phyloP scores from a whole-genome alignment of 2,113 vertebrate genomes.

The Macquaria australasica region DNA sequence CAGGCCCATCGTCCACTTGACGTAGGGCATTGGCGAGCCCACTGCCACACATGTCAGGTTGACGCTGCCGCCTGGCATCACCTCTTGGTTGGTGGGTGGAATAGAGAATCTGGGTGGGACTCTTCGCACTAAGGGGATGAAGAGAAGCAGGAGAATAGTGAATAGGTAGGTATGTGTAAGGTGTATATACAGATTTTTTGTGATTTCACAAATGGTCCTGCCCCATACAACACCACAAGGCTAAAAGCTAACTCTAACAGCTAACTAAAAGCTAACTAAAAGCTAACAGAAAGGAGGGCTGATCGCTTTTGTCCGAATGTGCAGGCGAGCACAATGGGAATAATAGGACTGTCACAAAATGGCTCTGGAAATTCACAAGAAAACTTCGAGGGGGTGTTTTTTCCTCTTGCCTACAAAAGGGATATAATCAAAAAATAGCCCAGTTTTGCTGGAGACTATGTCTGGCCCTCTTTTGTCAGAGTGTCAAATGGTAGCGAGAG shows the following conservation, averaged over 20 bases:
- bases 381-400: constrained; percentile 69
- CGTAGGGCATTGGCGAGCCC: constrained; percentile 96
- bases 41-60: constrained; percentile 96
- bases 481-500: constrained; percentile 76
- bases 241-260: constrained; percentile 31
- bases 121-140: constrained; percentile 87
- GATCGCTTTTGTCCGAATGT: constrained; percentile 69
- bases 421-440: constrained; percentile 73
- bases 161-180: constrained; percentile 8
- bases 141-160: constrained; percentile 1
- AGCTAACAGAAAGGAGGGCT: constrained; percentile 48
- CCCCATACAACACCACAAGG: background rate
- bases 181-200: constrained; percentile 5
- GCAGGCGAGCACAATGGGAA: constrained; percentile 64
- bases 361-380: constrained; percentile 67
- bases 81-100: constrained; percentile 95
- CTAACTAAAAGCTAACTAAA: constrained; percentile 16
- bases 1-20: constrained; percentile 93
- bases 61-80: constrained; percentile 97
- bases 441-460: constrained; percentile 68
- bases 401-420: constrained; percentile 64
- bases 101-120: constrained; percentile 97
- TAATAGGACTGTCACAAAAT: constrained; percentile 71
- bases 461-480: constrained; percentile 78
- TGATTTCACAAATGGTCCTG: constrained; percentile 15